phyloP scores from a whole-genome alignment of 2,113 vertebrate species.

The Menura novaehollandiae region DNA sequence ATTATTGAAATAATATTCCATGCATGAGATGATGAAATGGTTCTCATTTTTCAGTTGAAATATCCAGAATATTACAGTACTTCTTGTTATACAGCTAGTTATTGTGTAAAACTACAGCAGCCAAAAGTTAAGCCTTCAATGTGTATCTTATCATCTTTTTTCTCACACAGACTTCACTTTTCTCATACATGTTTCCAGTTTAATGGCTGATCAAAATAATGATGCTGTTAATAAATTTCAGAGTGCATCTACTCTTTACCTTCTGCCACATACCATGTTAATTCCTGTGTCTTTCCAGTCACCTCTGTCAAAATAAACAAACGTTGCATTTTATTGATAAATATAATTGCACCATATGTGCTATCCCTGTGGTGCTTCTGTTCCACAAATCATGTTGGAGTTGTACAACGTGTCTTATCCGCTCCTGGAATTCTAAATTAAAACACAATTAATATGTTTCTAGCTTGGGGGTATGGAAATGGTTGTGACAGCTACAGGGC shows the following conservation, averaged over 20 bases:
- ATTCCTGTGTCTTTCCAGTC: background rate
- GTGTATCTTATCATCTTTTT: background rate
- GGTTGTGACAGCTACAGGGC: background rate
- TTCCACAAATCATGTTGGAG: background rate
- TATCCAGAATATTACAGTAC: background rate
- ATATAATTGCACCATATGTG: rapidly evolving
- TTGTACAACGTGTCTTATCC: background rate
- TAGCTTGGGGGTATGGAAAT: background rate
- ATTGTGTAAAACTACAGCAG: background rate
- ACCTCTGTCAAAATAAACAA: background rate
- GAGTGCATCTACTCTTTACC: background rate
- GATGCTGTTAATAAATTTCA: background rate
- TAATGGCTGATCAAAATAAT: background rate
- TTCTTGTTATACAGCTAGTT: background rate
- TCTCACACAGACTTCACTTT: background rate
- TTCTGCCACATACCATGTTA: background rate
- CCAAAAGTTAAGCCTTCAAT: background rate
- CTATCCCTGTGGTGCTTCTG: background rate
- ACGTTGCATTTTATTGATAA: background rate
- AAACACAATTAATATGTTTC: background rate
- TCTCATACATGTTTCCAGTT: background rate
- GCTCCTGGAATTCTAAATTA: background rate
- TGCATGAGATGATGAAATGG: background rate
- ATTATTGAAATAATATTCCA: background rate
- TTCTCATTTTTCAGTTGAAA: background rate